Base-by-base conservation (phyloP, 2,113 vertebrate species). In the Lycocorax pyrrhopterus region DNA sequence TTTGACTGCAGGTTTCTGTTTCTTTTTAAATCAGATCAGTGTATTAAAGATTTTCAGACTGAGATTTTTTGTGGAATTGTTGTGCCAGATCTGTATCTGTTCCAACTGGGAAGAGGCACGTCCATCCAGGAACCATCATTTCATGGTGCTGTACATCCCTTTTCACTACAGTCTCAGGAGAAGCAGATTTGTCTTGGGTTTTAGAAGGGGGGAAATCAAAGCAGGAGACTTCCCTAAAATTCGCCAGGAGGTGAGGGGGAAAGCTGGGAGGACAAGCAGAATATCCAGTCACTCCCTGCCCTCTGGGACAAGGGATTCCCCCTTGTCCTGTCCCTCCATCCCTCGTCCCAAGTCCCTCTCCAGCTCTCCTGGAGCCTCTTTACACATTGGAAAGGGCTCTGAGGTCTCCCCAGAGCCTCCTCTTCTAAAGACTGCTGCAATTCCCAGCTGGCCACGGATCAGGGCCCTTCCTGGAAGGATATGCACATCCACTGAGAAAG, bases 11-110 rank as follows among this genome's bases (percentile, higher is more conserved):
- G 59, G 46, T 85, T 90, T 89, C 91, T 91, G 74, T 87, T 94
- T 80, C 94, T 91, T 89, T 91, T 94, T 47, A 90, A 93, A 90
- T 69, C 82, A 90, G 37, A 44, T 55, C 43, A 76, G 22, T 23
- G 30, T 14, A 63, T 69, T 62, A 55, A 62, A 90, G 51, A 29
- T 58, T 60, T 44, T 76, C 58, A 35, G 30, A 20, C 14, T 2
- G 5, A 47, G 43, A 16, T 27, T 15, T 44, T 35, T 37, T 11
- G 27, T 60, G 52, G 44, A 46, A 49, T 78, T 68, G 37, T 58
- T 84, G 27, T 37, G 25, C n/a, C 26, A 89, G 73, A 60, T 92
- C 44, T 81, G 12, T 58, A 52, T 56, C 76, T 64, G 13, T 55
- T 73, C 52, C 75, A 87, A 10, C 39, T 41, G 37, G 25, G 51